These are phyloP conservation scores for Andrena cerasifolii DNA, from an alignment of 1,140 invertebrate genomes.

Conservation along the genomic window DNA sequence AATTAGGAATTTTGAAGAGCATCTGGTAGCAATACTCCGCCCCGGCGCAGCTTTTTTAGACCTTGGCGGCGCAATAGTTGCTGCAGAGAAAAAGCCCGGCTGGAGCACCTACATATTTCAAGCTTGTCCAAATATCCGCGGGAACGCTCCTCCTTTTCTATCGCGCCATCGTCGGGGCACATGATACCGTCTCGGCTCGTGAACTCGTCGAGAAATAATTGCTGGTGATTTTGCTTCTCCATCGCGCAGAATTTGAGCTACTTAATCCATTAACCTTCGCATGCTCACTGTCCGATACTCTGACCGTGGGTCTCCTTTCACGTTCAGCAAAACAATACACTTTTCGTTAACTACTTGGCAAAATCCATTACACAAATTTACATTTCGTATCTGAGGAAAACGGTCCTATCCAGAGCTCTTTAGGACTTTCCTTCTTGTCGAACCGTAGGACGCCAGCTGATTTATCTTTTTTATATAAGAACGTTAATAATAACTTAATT, in stretches of 20 bases:
- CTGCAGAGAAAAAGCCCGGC: not conserved
- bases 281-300: not conserved
- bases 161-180: not conserved
- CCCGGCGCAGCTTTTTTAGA: conserved; percentile 33
- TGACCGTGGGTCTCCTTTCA: too few relatives aligned
- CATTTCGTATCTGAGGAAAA: too few relatives aligned
- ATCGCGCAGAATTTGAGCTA: not conserved
- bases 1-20: conserved; percentile 36
- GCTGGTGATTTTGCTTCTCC: conserved; percentile 4
- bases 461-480: too few relatives aligned
- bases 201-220: not conserved
- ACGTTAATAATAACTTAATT: too few relatives aligned
- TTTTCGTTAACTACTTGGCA: too few relatives aligned
- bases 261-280: conserved; percentile 25
- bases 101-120: conserved; percentile 43
- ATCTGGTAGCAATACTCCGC: conserved; percentile 46
- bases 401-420: too few relatives aligned
- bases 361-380: too few relatives aligned
- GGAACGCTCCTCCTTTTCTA: not conserved
- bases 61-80: conserved; percentile 10
- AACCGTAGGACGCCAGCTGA: too few relatives aligned
- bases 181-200: not conserved
- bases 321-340: too few relatives aligned
- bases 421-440: too few relatives aligned
- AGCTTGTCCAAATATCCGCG: conserved; percentile 31